These are phyloP conservation scores for Pammene aurita DNA, from an alignment of 2,888 invertebrate species.

Conservation along the genomic window DNA sequence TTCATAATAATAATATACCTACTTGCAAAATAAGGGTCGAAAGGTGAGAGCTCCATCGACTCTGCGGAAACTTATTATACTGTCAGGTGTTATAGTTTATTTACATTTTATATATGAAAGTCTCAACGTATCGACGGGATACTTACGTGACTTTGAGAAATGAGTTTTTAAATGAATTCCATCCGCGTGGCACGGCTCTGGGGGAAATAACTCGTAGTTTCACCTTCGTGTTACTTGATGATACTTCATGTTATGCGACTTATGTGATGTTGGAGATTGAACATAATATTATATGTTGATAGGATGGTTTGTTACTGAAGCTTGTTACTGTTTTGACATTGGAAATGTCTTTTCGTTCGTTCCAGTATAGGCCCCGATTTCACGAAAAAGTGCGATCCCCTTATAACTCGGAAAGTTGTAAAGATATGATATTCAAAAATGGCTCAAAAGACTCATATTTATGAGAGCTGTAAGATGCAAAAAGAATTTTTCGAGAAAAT, in stretches of 20 bases:
- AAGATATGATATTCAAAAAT: too few relatives aligned
- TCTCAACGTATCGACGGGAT: constrained; percentile 60
- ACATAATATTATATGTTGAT: neutral
- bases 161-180: constrained; percentile 75
- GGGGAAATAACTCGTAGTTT: constrained; percentile 41
- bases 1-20: too few relatives aligned
- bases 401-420: too few relatives aligned
- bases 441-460: too few relatives aligned
- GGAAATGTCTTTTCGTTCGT: too few relatives aligned
- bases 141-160: constrained; percentile 66
- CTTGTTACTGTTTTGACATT: neutral
- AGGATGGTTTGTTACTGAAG: neutral
- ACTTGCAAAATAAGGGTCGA: constrained; percentile 19
- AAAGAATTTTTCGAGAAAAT: too few relatives aligned
- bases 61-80: constrained; percentile 29
- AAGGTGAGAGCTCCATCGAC: constrained; percentile 4
- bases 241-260: neutral
- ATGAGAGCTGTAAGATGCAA: too few relatives aligned
- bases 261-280: neutral
- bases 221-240: constrained; percentile 21
- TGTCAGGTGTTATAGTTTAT: constrained; percentile 33
- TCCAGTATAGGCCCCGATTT: too few relatives aligned
- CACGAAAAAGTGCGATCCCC: too few relatives aligned
- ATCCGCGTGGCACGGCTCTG: constrained; percentile 50
- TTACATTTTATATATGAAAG: constrained; percentile 29